A percentile compares a stretch with the other conserved stretches of the same genome.
phyloP scores from a whole-genome alignment of 2,888 invertebrate species.

The Leptopilina myrica region DNA sequence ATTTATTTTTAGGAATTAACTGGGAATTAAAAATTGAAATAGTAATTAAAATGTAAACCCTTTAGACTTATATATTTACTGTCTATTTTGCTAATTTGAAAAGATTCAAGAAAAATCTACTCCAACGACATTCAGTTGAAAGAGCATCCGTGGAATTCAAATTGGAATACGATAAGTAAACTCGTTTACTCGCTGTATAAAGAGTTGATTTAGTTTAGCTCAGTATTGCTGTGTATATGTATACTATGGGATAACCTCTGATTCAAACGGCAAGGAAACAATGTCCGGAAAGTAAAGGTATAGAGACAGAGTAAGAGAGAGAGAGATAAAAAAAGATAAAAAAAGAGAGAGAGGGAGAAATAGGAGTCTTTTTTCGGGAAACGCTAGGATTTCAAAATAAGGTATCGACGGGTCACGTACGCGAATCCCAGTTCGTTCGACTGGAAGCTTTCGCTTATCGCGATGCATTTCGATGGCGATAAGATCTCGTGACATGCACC shows the following conservation, averaged over 20 bases:
- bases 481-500: conserved; percentile 34
- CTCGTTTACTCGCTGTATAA: conserved; percentile 21
- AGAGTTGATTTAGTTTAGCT: conserved; percentile 32
- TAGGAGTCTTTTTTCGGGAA: conserved; percentile 6
- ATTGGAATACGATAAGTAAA: conserved; percentile 27
- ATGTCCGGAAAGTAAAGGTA: conserved; percentile 42
- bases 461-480: conserved; percentile 43
- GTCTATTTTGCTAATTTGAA: not conserved
- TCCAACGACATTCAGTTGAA: not conserved
- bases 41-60: no score
- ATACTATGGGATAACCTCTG: conserved; percentile 7
- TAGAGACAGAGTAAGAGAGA: not conserved
- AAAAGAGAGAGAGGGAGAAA: no score
- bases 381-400: conserved; percentile 41
- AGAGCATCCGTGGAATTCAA: conserved; percentile 18
- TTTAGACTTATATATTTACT: not conserved
- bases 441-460: conserved; percentile 37
- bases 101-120: not conserved
- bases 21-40: no score
- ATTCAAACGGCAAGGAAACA: conserved; percentile 32
- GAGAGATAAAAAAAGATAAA: no score
- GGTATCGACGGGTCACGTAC: conserved; percentile 41
- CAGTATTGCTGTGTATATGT: not conserved
- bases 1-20: no score
- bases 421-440: conserved; percentile 40